Base-by-base conservation (phyloP, 2,797 vertebrate species). In the Galago senegalensis region DNA sequence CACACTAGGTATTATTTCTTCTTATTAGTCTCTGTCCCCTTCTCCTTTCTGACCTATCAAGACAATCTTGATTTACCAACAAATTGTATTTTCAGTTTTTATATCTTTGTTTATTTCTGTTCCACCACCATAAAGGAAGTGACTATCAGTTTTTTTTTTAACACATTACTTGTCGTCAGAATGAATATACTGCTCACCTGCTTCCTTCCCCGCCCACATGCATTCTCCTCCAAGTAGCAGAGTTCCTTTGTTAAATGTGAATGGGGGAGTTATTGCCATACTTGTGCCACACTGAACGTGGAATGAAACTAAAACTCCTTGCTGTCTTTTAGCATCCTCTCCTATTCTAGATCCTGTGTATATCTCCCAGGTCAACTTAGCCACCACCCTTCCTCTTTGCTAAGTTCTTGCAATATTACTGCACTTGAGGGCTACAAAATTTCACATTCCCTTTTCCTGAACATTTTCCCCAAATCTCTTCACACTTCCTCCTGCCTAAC, bases 41-140 rank as follows among this genome's bases (percentile, higher is more conserved):
- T 16, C 17, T 5, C 4, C 46, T 23, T 7, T 80, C 63, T 91
- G 46, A 31, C 4, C 5, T 46, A 53, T 63, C n/a, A 72, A 5
- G 9, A 49, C 56, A 73, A 10, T 76, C 40, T 70, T 77, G 25
- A 63, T 49, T 9, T 76, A 81, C 5, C 27, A 65, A 34, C 10
- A 58, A 60, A 12, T 18, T 77, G 3, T 31, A 75, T 72, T 85
- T 94, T 67, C 40, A 60, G 5, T 84, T 84, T 11, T 67, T 88
- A 56, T 14, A n/a, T 43, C 7, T 63, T 60, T 34, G n/a, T 84
- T 93, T 81, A 93, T 77, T 72, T 69, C 37, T 58, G 81, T 67
- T 17, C 13, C 27, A 63, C 37, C 9, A 43, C 13, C 13, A 3
- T 77, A 91, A 88, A 87, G 18, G n/a, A 82, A 82, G 18, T 2